Base-by-base conservation (phyloP, 1,140 invertebrate genomes). In the Pachyrhynchus sulphureomaculatus region DNA sequence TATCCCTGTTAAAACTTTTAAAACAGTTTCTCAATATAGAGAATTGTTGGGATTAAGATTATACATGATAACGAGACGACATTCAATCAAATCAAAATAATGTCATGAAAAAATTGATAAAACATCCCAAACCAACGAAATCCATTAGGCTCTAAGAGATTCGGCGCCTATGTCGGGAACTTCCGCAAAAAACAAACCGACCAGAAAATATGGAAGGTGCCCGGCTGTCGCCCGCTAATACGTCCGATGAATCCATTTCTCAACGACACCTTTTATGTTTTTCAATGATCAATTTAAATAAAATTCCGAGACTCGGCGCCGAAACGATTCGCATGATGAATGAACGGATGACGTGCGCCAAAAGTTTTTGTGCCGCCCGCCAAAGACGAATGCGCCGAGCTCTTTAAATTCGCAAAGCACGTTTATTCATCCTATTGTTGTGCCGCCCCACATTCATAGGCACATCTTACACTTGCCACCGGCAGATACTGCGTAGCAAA, bases 251-350 rank as follows among this genome's bases (percentile, higher is more conserved):
- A 68, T 68, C 64, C 68, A 70, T 70, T 68, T 67, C 66, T 68
- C 66, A 68, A 68, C 62, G 68, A 67, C 65, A 68, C 67, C 67
- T 70, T 70, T 68, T 61, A 68, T 67, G 68, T 68, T 70, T 65
- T 70, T 68, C 64, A 68, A 68, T 68, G 67, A 70, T 70, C 67
- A 65, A 67, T 70, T 70, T 70, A 66, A 70, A 68, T 68, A 68
- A 66, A 68, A 68, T 68, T 62, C 51, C 53, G 21, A 55, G 60
- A 56, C 58, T 52, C 64, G 66, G 56, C 61, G 56, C 36, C 57
- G 13, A 33, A 64, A 53, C 65, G 48, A 45, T 55, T 66, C 62
- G 51, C 66, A 68, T 70, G 68, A 70, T 68, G 67, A 68, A 70
- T 68, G 67, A 58, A 47, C 55, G 48, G 51, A 36, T 67, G 68